These are phyloP conservation scores for Parnassius mnemosyne DNA, from an alignment of 2,888 invertebrate species.

Conservation along the genomic window DNA sequence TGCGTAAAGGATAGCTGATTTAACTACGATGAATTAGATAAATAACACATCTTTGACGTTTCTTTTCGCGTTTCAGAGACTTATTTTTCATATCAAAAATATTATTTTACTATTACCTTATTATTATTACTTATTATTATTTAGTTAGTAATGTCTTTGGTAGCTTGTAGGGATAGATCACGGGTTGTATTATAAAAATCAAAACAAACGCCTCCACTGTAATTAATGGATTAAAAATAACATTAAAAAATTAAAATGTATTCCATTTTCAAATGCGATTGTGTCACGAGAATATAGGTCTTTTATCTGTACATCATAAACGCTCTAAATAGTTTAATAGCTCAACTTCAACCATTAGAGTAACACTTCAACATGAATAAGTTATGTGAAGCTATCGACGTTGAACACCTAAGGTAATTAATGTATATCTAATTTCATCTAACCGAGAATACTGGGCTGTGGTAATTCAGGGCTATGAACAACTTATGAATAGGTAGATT, in stretches of 20 bases:
- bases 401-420: slow-evolving; percentile 16
- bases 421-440: slow-evolving; percentile 12
- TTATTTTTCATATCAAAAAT: too few species aligned
- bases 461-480: background rate
- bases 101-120: too few species aligned
- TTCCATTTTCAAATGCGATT: too few species aligned
- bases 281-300: slow-evolving; percentile 1
- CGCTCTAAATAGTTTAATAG: slow-evolving; percentile 30
- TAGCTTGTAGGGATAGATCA: too few species aligned
- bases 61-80: too few species aligned
- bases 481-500: too few species aligned
- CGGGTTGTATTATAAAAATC: too few species aligned
- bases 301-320: slow-evolving; percentile 14
- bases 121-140: too few species aligned
- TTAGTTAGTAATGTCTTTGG: too few species aligned
- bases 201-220: too few species aligned
- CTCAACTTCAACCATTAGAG: slow-evolving; percentile 31
- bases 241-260: slow-evolving; percentile 1
- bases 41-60: too few species aligned
- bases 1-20: background rate
- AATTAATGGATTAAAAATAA: background rate
- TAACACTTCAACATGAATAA: slow-evolving; percentile 28
- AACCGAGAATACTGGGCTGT: slow-evolving; percentile 3
- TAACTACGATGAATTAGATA: too few species aligned
- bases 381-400: slow-evolving; percentile 10